phyloP scores from a whole-genome alignment of 2,797 vertebrate genomes.

The Petrocephalus schoutedeni region DNA sequence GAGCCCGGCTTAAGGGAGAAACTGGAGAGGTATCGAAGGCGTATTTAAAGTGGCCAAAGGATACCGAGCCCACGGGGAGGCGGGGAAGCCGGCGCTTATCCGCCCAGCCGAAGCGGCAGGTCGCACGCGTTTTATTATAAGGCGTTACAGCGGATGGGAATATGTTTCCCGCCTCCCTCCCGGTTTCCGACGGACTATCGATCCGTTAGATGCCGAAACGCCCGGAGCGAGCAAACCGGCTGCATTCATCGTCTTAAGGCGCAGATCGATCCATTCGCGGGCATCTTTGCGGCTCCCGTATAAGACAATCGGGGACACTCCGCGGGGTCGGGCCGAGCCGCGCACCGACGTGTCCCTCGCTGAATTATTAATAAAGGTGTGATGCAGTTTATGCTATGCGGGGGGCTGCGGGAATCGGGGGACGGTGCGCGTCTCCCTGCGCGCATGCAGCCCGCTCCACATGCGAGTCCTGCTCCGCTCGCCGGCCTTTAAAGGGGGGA shows the following conservation, averaged over 20 bases:
- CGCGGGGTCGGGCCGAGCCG: conserved; percentile 20
- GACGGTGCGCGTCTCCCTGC: not conserved
- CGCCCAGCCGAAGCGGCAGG: not conserved
- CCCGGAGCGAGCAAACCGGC: not conserved
- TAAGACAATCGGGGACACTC: not conserved
- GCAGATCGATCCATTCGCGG: not conserved
- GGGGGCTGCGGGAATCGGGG: not conserved
- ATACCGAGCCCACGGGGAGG: too few species aligned
- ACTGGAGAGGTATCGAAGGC: not conserved
- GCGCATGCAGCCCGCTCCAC: not conserved
- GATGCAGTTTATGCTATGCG: conserved; percentile 8
- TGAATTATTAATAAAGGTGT: conserved; percentile 24
- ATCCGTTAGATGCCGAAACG: not conserved
- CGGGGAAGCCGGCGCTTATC: not conserved
- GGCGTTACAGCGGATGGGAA: not conserved
- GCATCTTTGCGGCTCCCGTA: not conserved
- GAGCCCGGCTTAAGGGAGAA: not conserved
- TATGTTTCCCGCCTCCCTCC: not conserved
- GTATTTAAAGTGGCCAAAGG: not conserved
- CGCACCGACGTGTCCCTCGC: conserved; percentile 11
- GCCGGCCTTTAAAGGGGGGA: conserved; percentile 25
- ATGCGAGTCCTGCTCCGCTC: conserved; percentile 26
- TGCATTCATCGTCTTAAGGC: not conserved
- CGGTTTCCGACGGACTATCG: not conserved
- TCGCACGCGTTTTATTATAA: not conserved